A percentile compares a stretch with the other conserved stretches of the same genome.
Evolutionary conservation across 1,140 invertebrate species (phyloP).

Genomic region (Diploscapter pachys): DNA sequence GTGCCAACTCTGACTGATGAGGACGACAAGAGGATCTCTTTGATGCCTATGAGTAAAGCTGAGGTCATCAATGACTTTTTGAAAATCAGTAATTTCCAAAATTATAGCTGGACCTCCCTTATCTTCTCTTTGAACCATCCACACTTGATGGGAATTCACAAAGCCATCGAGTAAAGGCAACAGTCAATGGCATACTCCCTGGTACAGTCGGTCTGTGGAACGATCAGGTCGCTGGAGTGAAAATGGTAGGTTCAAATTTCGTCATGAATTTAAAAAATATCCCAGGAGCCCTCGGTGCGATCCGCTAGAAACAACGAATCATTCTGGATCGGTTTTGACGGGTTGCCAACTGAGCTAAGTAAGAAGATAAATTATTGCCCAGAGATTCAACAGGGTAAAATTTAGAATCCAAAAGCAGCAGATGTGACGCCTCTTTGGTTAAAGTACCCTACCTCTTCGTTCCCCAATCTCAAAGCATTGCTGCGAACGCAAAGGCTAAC

Average conservation of each 20-base stretch:
- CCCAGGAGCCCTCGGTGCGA: too few species aligned
- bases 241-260: conserved; percentile 4
- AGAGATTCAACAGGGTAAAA: neutral
- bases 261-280: neutral
- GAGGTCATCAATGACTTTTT: conserved; percentile 3
- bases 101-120: conserved; percentile 2
- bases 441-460: conserved; percentile 13
- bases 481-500: neutral
- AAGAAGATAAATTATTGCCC: conserved; percentile 11
- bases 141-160: neutral
- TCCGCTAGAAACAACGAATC: too few species aligned
- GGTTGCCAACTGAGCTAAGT: too few species aligned
- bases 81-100: conserved; percentile 5
- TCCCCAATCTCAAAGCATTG: conserved; percentile 7
- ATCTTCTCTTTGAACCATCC: conserved; percentile 6
- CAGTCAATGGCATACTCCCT: conserved; percentile 5
- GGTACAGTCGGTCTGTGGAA: conserved; percentile 20
- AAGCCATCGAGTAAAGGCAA: conserved; percentile 4
- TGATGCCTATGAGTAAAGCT: conserved; percentile 5
- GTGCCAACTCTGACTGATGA: too few species aligned
- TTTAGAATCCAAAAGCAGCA: too few species aligned
- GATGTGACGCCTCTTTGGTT: neutral
- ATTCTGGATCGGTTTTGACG: too few species aligned
- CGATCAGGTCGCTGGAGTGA: neutral
- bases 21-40: neutral